These are phyloP conservation scores for Lemur catta DNA, from an alignment of 2,797 vertebrate species.

Conservation along the genomic window DNA sequence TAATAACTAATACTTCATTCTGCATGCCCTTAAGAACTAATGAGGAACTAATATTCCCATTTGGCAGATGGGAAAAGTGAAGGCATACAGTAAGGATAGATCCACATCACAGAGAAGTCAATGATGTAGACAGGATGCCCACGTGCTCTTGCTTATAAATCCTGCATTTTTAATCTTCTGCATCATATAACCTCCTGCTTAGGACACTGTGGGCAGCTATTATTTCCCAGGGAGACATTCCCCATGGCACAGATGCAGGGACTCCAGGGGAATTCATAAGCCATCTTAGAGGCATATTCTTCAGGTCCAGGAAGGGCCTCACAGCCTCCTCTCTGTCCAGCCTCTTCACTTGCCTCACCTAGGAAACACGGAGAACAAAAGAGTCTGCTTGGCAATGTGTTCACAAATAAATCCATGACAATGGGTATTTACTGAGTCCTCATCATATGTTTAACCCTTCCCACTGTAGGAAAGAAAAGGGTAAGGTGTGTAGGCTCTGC, in stretches of 20 bases:
- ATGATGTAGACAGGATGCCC: background rate
- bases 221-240: background rate
- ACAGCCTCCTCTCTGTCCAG: background rate
- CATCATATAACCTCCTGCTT: background rate
- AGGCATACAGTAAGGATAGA: background rate
- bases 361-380: background rate
- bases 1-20: slow-evolving; percentile 57
- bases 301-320: background rate
- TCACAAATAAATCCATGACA: background rate
- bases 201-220: background rate
- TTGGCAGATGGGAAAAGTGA: slow-evolving; percentile 47
- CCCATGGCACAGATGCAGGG: background rate
- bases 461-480: background rate
- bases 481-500: background rate
- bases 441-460: background rate
- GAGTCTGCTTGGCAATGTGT: background rate
- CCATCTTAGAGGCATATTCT: background rate
- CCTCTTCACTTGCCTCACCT: background rate
- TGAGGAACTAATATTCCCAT: slow-evolving; percentile 33
- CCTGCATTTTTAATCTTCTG: background rate
- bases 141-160: background rate
- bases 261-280: background rate
- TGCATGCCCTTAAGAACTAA: background rate
- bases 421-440: background rate
- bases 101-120: background rate